phyloP scores from a whole-genome alignment of 2,113 vertebrate species.

The Hystrix cristata region DNA sequence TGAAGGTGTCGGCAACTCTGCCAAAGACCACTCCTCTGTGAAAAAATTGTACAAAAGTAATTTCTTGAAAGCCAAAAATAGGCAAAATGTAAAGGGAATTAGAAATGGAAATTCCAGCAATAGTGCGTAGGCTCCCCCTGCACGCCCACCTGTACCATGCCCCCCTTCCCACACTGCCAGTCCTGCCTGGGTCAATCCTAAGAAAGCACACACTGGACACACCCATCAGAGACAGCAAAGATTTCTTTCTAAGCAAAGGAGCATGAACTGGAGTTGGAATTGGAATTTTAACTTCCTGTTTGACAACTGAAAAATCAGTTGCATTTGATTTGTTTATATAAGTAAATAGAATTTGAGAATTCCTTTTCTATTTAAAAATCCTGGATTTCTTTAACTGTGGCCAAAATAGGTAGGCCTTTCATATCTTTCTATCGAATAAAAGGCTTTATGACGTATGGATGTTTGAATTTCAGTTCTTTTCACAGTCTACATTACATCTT shows the following conservation, averaged over 20 bases:
- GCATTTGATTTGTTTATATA: not conserved
- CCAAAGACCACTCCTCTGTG: no score
- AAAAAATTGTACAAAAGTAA: no score
- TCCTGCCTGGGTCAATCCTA: accelerated
- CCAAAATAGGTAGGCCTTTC: not conserved
- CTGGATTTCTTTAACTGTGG: not conserved
- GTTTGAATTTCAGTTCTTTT: slow-evolving; percentile 2
- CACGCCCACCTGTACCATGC: no score
- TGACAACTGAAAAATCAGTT: not conserved
- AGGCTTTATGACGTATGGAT: not conserved
- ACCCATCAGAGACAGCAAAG: not conserved
- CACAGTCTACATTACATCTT: not conserved
- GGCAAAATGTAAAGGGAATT: no score
- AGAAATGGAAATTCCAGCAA: no score
- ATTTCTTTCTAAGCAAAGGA: not conserved
- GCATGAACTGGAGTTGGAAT: accelerated
- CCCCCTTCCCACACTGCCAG: no score
- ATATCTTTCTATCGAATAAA: not conserved
- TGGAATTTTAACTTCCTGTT: not conserved
- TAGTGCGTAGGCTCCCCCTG: no score
- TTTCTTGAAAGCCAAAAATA: no score
- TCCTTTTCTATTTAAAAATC: not conserved
- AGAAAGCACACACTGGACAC: accelerated
- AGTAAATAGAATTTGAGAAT: not conserved
- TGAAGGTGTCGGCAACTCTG: no score